Conservation (phyloP, 2,888 invertebrate species). For the Brenthis ino region DNA sequence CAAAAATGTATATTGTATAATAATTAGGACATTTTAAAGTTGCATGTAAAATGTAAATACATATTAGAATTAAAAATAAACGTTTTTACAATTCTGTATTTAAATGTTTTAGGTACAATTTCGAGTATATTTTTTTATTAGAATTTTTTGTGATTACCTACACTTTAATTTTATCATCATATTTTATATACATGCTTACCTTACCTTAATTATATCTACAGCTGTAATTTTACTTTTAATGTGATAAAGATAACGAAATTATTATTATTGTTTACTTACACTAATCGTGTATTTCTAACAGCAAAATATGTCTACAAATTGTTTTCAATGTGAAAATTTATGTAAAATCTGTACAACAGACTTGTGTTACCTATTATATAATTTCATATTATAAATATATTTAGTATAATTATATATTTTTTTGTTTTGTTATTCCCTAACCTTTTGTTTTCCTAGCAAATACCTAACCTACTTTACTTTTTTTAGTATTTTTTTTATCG, state of each 20-base stretch:
- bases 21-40: neutral
- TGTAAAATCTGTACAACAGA: constrained; percentile 44
- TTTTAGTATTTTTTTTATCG: no score
- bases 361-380: constrained; percentile 37
- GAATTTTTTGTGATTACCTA: neutral
- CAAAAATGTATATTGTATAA: constrained; percentile 43
- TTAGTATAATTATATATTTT: constrained; percentile 8
- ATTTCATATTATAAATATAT: constrained; percentile 36
- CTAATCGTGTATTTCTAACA: constrained; percentile 23
- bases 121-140: neutral
- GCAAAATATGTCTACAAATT: constrained; percentile 6
- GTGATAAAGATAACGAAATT: constrained; percentile 30
- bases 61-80: no score
- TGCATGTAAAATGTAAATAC: neutral
- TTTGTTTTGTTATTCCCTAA: constrained; percentile 3
- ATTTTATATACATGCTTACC: neutral
- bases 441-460: neutral
- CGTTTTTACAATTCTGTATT: neutral
- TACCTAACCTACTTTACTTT: no score
- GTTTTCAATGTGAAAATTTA: constrained; percentile 24
- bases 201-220: constrained; percentile 10
- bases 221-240: constrained; percentile 23
- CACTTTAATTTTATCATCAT: constrained; percentile 2
- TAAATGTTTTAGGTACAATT: neutral
- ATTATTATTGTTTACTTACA: constrained; percentile 36